Base-by-base conservation (phyloP, 2,888 invertebrate species). In the Spodoptera exigua region DNA sequence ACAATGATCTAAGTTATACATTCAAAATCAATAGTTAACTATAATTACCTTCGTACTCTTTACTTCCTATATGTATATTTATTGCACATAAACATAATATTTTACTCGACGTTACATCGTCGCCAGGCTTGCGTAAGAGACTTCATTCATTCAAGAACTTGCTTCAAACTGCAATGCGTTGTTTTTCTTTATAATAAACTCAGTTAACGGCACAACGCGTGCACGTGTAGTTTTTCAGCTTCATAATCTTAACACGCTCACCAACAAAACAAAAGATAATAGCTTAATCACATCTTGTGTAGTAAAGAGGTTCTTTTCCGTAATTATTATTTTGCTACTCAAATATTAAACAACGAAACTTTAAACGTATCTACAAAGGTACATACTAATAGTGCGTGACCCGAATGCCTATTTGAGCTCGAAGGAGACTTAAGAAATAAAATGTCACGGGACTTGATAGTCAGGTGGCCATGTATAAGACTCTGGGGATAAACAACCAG, bases 401-500 rank as follows among this genome's bases (percentile, higher is more conserved):
- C 55, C 35, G 12, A 62, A 62, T 62, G 47, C 36, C 9, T 35
- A 45, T 14, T 14, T 27, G 17, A 27, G 17, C 52, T 57, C 58
- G 60, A 56, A 59, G 45, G 37, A 43, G 39, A 53, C 46, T 71
- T 53, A 44, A 34, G 59, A 75, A 64, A 64, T 74, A 56, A 48
- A 65, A 35, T 66, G 54, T 27, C 56, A 66, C 62, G 63, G 58
- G 67, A 67, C 59, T 52, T 70, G 48, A 71, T 73, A 66, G 54
- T 37, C 48, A 44, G 47, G 35, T 56, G 52, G 51, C 49, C 51
- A 39, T 72, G 61, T 51, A 46, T 51, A 65, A 64, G 27, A 45
- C 58, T 51, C 61, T 35, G 58, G 65, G 76, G 75, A 80, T 78
- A 78, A 82, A 81, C 79, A 78, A 71, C 14, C 59, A 69, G 68